Evolutionary conservation across 92 coral and sea anemone genomes (phyloP), one percentile per base, ranked within the genome.

Genomic region (Micromussa lordhowensis): DNA sequence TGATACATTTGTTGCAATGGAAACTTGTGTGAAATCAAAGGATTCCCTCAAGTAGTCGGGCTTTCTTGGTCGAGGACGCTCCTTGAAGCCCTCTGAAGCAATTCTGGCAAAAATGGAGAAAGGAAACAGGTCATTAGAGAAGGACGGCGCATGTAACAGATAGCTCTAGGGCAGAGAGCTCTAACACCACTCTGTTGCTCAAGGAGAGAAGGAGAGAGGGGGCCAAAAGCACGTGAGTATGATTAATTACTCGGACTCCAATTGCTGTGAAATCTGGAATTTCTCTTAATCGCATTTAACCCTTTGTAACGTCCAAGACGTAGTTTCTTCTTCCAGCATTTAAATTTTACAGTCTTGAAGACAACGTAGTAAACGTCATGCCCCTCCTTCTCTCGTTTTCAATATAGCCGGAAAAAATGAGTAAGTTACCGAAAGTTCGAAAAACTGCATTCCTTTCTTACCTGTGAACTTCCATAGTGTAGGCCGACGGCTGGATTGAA

Each of bases 31-130:
- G 78, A 96, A 84, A 81, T 96, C 98, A 71, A 90, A 98, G n/a
- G 98, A 96, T 48, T 94, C 99, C 85, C 99, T 91, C 58, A 98
- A 85, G 88, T 96, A 98, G 57, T 98, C 98, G 6, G 99, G 99
- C 48, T 91, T 93, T 68, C 99, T 88, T 14, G 99, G 99, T 68
- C 86, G 90, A 21, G 99, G 96, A 44, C 99, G 97, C 51, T 93
- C 90, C 74, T 91, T 87, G 66, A 83, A 86, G 0, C 92, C 82
- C 71, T 93, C 95, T 26, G 95, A 94, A 6, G 83, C 66, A 63
- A 90, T 64, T 76, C 95, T 93, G 77, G 61, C 78, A 44, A 36
- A 80, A 40, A 77, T n/a, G 36, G 10, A 17, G 22, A 9, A 29
- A 30, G 26, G 31, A 16, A 48, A 3, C 0, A 24, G 31, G 1